Percentiles rank a stretch among this genome's conserved stretches.
Conservation (phyloP, 2,113 vertebrate species). For the Murina feae region DNA sequence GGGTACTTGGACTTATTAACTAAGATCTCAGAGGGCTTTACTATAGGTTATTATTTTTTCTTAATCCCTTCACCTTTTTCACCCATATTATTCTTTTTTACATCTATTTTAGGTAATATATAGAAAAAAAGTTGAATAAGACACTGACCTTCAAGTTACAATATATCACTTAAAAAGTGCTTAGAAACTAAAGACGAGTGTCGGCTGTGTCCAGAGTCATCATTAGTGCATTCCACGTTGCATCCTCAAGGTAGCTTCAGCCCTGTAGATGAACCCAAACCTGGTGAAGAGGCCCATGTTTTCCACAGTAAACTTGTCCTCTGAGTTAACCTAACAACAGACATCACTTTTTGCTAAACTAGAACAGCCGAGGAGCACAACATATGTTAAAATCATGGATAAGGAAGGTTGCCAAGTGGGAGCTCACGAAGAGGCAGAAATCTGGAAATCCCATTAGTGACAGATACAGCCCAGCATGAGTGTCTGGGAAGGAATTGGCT, state of each 20-base stretch:
- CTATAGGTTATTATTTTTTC: background rate
- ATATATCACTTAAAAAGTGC: background rate
- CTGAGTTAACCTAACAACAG: background rate
- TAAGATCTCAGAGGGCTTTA: background rate
- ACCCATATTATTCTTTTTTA: background rate
- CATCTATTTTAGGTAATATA: background rate
- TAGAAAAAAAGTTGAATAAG: background rate
- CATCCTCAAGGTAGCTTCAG: background rate
- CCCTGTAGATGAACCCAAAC: background rate
- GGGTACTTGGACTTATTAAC: background rate
- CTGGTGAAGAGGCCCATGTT: background rate
- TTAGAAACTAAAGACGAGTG: background rate
- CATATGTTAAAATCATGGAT: background rate
- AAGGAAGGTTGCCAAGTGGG: background rate
- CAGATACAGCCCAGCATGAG: conserved; percentile 29
- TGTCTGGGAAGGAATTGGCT: background rate
- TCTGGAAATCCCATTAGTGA: conserved; percentile 66
- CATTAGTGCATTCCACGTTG: background rate
- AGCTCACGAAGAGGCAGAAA: conserved; percentile 6
- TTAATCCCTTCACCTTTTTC: background rate
- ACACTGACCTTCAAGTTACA: background rate
- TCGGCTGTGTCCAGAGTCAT: background rate
- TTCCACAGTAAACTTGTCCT: background rate
- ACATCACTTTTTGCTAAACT: background rate
- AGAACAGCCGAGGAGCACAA: conserved; percentile 31